Evolutionary conservation across 2,888 invertebrate genomes (phyloP), one percentile per base, ranked within the genome.

Genomic region (Nomada fabriciana): DNA sequence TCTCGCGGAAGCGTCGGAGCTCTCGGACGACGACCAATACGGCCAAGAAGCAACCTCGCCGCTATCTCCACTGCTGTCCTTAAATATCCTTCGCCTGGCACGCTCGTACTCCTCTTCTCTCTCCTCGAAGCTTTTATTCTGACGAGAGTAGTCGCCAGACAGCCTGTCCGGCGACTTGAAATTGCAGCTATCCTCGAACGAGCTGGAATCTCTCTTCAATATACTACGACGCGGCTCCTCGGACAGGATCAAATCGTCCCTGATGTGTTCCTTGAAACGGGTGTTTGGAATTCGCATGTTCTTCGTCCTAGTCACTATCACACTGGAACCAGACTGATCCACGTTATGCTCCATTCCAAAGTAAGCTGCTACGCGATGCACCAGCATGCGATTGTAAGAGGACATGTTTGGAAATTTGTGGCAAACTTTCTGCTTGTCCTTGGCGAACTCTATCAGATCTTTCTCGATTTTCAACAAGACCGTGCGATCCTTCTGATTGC

Each of bases 321-420:
- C 97, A 72, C 97, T 96, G 89, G 96, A 95, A 81, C 97, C 98
- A 20, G 96, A 95, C 83, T 97, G 96, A 94, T 99, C 99, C 29
- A 98, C 96, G 92, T 98, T 98, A 94, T 99, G 99, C 74, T 98
- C 97, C 95, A 99, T 96, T 75, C 98, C 98, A 94, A 98, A 99
- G 92, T 97, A 97, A 23, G 98, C 97, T 0, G 99, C 98, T 81
- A 98, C 97, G 50, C 99, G 96, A 94, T 99, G 99, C 1, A 99
- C 98, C 89, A 99, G 94, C 98, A 99, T 98, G 47, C 99, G 96
- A 85, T 98, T 98, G 95, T 99, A 99, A 72, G 98, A 98, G 80
- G 98, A 97, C 97, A 98, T 98, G 93, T 97, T 97, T 23, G 98
- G 98, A 94, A 99, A 98, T 90, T 97, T 97, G 90, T 97, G 96